Conservation (phyloP, 2,888 invertebrate genomes). For the Aethes cnicana region DNA sequence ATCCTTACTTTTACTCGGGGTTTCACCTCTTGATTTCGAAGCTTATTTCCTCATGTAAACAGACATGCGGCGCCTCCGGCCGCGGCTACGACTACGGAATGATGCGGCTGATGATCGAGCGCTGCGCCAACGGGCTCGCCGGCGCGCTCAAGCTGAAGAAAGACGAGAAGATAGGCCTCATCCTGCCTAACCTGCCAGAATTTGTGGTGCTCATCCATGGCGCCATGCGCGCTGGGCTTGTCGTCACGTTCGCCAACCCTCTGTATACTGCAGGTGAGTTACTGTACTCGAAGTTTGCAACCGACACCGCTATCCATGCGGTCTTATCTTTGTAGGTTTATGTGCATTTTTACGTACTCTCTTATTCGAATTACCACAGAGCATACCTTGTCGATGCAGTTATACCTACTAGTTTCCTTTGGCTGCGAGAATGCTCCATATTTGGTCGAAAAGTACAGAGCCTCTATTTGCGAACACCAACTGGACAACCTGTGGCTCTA, state of each 20-base stretch:
- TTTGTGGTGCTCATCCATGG: conserved; percentile 85
- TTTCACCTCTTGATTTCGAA: background rate
- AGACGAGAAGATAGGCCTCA: conserved; percentile 85
- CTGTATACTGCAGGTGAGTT: conserved; percentile 85
- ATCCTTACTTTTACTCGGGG: too few species aligned
- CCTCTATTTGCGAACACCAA: too few species aligned
- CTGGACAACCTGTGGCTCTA: too few species aligned
- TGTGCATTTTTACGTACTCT: too few species aligned
- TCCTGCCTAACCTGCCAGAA: conserved; percentile 88
- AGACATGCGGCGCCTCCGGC: conserved; percentile 87
- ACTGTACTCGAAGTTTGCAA: too few species aligned
- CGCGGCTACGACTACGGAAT: conserved; percentile 85
- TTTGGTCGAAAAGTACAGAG: too few species aligned
- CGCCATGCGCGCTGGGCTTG: conserved; percentile 84
- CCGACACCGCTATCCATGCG: too few species aligned
- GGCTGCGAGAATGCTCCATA: too few species aligned
- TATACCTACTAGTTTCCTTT: too few species aligned
- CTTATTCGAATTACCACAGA: too few species aligned
- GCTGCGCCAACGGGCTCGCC: conserved; percentile 82
- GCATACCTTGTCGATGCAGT: too few species aligned
- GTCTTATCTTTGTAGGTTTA: too few species aligned
- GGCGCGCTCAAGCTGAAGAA: conserved; percentile 80
- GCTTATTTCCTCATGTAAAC: conserved; percentile 17
- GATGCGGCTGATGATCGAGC: conserved; percentile 81
- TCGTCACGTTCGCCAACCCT: conserved; percentile 87